Base-by-base conservation (phyloP, 1,140 invertebrate species). In the Orius insidiosus region DNA sequence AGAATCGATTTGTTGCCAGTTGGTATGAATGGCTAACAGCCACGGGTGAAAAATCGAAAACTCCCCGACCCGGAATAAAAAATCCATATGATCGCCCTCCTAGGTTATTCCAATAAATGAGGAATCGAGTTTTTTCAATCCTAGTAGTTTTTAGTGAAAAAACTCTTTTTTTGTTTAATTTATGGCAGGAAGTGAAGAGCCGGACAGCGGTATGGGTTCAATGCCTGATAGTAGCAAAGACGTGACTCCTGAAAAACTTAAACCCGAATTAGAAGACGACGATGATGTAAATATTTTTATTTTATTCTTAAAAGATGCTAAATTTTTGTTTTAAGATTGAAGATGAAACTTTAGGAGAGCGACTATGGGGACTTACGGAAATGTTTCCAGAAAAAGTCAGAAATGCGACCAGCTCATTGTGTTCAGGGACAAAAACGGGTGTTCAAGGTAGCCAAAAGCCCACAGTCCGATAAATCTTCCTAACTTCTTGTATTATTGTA, bases 301-400 rank as follows among this genome's bases (percentile, higher is more conserved):
- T n/a, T n/a, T n/a, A n/a, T n/a, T n/a, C n/a, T n/a, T n/a, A n/a
- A n/a, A n/a, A n/a, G n/a, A n/a, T n/a, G n/a, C n/a, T n/a, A n/a
- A n/a, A n/a, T n/a, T n/a, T n/a, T n/a, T n/a, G n/a, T 47, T 45
- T 34, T 45, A n/a, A 55, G 54, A 53, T 54, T 74, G 76, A 79
- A 60, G 89, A 94, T 67, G 90, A 95, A 69, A 82, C 80, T 7
- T 53, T 93, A 5, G 60, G 65, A 1, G 89, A 96, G 62, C 70
- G 90, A 58, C 61, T 96, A 48, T 71, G 78, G 68, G 90, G 87
- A 24, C 62, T 95, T 38, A 84, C 86, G 11, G 90, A 96, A 69
- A 96, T 96, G 90, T 92, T 96, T 57, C 90, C 90, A 0, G 78
- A 88, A 52, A 60, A 68, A 55, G 61, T 95, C 3, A 68, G 85